Evolutionary conservation across 2,113 vertebrate species (phyloP).

Genomic region (Oceanites oceanicus): DNA sequence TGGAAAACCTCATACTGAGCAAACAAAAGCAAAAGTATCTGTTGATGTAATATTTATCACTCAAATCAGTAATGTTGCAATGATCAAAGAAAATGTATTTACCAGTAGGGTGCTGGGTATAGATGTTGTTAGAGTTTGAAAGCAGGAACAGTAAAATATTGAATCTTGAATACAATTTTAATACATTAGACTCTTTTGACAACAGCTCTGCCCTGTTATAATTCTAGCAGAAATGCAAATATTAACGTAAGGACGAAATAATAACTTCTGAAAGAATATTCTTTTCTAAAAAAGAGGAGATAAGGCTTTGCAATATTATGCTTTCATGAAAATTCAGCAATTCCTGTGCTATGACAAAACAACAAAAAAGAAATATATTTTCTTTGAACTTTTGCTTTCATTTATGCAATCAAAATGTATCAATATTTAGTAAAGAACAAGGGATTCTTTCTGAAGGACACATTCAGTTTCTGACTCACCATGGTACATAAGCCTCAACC

Average conservation of each 20-base stretch:
- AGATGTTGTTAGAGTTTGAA: constrained; percentile 11
- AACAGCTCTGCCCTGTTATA: not conserved
- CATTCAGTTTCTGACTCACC: not conserved
- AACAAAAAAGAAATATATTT: not conserved
- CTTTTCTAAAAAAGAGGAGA: not conserved
- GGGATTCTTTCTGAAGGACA: not conserved
- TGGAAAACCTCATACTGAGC: constrained; percentile 38
- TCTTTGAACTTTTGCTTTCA: not conserved
- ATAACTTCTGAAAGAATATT: constrained; percentile 27
- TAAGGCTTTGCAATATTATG: not conserved
- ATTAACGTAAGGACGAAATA: not conserved
- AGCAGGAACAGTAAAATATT: constrained; percentile 20
- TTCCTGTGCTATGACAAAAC: not conserved
- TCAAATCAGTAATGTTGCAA: constrained; percentile 33
- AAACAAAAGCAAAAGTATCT: constrained; percentile 47
- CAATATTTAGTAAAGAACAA: not conserved
- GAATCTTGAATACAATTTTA: constrained; percentile 53
- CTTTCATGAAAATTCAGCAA: constrained; percentile 26
- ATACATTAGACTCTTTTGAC: constrained; percentile 40
- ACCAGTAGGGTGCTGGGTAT: not conserved
- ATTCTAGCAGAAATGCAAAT: constrained; percentile 27
- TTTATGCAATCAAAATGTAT: not conserved
- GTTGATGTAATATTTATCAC: constrained; percentile 60
- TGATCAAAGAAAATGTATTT: constrained; percentile 67
- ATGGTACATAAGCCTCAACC: not conserved